Conservation (phyloP, 2,113 vertebrate genomes). For the Cryptomyrus ogoouensis region DNA sequence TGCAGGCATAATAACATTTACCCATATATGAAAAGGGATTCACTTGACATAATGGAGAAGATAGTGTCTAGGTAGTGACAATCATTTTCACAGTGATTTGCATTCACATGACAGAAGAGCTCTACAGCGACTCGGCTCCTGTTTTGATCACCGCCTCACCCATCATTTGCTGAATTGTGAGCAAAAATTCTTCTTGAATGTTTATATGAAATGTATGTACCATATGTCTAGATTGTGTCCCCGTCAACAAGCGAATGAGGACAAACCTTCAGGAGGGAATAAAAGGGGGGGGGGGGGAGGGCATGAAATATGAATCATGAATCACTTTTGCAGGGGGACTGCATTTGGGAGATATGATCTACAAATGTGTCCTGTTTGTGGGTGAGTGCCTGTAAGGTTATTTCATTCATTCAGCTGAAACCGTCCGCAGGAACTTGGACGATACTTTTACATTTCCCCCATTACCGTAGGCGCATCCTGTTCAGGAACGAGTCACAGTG, state of each 20-base stretch:
- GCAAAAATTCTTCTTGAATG: not conserved
- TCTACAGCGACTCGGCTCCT: not conserved
- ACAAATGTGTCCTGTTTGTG: constrained; percentile 7
- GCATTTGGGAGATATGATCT: constrained; percentile 6
- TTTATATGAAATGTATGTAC: constrained; percentile 5
- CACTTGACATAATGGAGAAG: not conserved
- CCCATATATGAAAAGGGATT: not conserved
- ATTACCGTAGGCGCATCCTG: not conserved
- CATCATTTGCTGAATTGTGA: constrained; percentile 8
- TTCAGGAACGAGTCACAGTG: not conserved
- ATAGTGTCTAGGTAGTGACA: not conserved
- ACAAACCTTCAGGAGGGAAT: not conserved
- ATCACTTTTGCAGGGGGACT: not conserved
- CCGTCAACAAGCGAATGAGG: not conserved
- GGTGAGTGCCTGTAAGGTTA: not conserved
- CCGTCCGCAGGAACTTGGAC: not conserved
- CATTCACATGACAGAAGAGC: not conserved
- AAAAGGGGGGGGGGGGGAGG: too few species aligned
- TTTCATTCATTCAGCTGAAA: not conserved
- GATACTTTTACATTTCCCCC: not conserved
- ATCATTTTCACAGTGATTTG: not conserved
- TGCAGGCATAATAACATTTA: not conserved
- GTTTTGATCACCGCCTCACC: not conserved
- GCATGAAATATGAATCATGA: not conserved
- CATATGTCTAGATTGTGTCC: not conserved